Evolutionary conservation across 2,113 vertebrate species (phyloP), one percentile per base, ranked within the genome.

Genomic region (Elephas maximus): DNA sequence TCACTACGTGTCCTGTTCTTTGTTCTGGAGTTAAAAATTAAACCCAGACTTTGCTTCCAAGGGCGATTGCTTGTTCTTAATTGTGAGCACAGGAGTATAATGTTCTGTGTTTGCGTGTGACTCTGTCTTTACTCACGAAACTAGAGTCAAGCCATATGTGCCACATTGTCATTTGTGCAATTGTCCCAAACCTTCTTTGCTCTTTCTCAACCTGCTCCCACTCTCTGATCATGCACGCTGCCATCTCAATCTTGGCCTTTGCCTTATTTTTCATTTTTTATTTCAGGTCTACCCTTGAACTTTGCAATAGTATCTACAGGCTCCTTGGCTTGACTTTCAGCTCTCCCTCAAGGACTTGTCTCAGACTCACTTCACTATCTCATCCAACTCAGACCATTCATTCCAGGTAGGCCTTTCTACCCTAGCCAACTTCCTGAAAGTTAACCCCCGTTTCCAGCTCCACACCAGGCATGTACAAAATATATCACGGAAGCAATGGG

Each of bases 11-110:
- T 57, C 71, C 91, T 62, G 20, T 63, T 86, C 51, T 88, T 48
- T n/a, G 23, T 0, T 7, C 5, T 63, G 51, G 33, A 88, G 45
- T 28, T 67, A 78, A 57, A 97, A 94, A 81, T 94, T 60, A 94
- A 94, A 89, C 1, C 11, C 10, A 76, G 79, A 63, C 57, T 84
- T 93, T 62, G 33, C 87, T 74, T 87, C 78, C 2, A 1, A 44
- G 0, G 17, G 12, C 95, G 41, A 93, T 0, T 28, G 41, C 67
- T 90, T 28, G 44, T 57, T 86, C 76, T 17, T 1, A 1, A 74
- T 23, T 15, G 20, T 45, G 78, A 92, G 78, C n/a, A 18, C 63
- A 85, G 57, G 18, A 17, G 82, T 4, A 8, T 26, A n/a, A 28
- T 2, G 14, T 62, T 95, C 74, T 5, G 4, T 8, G 8, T 77